Base-by-base conservation (phyloP, 2,888 invertebrate species). In the Torymus tubicola region DNA sequence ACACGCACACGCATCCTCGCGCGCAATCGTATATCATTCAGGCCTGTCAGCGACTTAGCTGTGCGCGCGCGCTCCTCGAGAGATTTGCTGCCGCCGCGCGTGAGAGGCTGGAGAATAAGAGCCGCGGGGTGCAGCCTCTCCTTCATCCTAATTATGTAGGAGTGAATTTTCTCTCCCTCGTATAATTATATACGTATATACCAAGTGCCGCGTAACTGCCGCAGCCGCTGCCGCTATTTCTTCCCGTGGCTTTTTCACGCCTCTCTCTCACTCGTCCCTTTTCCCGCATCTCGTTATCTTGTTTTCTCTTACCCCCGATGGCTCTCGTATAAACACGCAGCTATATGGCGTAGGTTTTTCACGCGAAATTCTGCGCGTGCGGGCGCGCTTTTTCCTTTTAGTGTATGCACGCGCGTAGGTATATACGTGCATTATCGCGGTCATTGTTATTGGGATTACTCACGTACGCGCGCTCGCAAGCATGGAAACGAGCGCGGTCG, bases 371-470 rank as follows among this genome's bases (percentile, higher is more conserved):
- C 8, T 2, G 31, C 31, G 31, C 31, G 31, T 31, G 31, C n/a
- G 31, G 31, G 8, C 31, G 31, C 31, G 31, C 2, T 31, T 31
- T 31, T 31, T 31, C 8, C 31, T 31, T 55, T 55, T 57, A 68
- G 60, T 50, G 31, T 31, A 12, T n/a, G n/a, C n/a, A n/a, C 70
- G 18, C 21, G 16, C 14, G 55, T 0, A 42, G 8, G 18, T 10
- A 8, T 52, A 53, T 57, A 42, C 71, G 78, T 67, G 78, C 53
- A 72, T 73, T 78, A 78, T 78, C 72, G 67, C 61, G 55, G 8
- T 68, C 68, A 67, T 78, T 72, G 72, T 78, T 79, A 67, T 69
- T 52, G 69, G 63, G 57, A 73, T 79, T 79, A 63, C 69, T 69
- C 78, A 69, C 58, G 75, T 73, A 57, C n/a, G n/a, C 58, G 58